A percentile compares a stretch with the other conserved stretches of the same genome.
Conservation (phyloP, 2,797 vertebrate species). For the Pseudotriccus pelzelni region DNA sequence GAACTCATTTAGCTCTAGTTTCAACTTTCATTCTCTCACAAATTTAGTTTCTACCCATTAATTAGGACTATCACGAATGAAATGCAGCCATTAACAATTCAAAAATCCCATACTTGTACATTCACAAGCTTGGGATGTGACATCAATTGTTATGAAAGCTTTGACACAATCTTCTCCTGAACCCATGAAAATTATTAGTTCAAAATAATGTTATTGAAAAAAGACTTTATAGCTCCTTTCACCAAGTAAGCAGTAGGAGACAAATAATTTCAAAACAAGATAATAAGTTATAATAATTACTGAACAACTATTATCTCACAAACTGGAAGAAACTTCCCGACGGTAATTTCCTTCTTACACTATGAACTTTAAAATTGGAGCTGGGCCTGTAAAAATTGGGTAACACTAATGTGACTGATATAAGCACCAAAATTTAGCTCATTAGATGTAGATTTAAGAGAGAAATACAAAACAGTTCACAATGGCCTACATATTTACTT, state of each 20-base stretch:
- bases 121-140: neutral
- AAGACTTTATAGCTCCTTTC: neutral
- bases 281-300: neutral
- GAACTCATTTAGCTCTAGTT: conserved; percentile 43
- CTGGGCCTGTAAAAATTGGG: neutral
- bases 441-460: neutral
- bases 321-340: neutral
- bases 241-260: conserved; percentile 2
- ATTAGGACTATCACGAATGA: conserved; percentile 32
- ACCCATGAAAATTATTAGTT: conserved; percentile 13
- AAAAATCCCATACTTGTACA: neutral
- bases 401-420: neutral
- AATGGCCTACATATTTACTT: neutral
- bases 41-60: conserved; percentile 37
- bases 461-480: neutral
- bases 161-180: neutral
- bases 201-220: neutral
- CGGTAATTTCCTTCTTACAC: neutral
- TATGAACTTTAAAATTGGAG: neutral
- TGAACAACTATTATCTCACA: neutral
- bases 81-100: conserved; percentile 28
- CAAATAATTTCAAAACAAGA: conserved; percentile 25
- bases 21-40: conserved; percentile 24
- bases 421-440: neutral
- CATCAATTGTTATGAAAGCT: conserved; percentile 24